Conservation (phyloP, 2,888 invertebrate species). For the Epistrophe eligans region DNA sequence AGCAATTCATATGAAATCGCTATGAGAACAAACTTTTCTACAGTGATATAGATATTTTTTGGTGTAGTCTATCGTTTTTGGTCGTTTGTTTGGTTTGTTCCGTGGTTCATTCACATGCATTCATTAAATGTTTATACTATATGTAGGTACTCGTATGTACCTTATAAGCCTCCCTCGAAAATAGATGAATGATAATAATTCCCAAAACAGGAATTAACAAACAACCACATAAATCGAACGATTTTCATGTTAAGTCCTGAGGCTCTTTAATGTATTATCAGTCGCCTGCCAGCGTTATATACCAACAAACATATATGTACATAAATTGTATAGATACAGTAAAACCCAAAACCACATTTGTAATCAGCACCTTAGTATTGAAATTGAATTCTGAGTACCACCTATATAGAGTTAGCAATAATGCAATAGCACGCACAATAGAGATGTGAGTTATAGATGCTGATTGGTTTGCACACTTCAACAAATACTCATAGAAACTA, state of each 20-base stretch:
- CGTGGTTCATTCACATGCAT: neutral
- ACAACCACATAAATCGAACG: conserved; percentile 54
- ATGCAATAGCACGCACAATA: conserved; percentile 30
- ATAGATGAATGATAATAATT: conserved; percentile 50
- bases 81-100: conserved; percentile 14
- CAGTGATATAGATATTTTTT: neutral
- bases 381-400: conserved; percentile 57
- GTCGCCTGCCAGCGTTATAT: conserved; percentile 11
- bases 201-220: conserved; percentile 48
- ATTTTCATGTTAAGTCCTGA: conserved; percentile 34
- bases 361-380: conserved; percentile 54
- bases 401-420: neutral
- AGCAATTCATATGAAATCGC: neutral
- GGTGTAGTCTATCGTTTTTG: conserved; percentile 8
- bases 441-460: conserved; percentile 30
- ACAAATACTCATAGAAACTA: conserved; percentile 35
- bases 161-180: neutral
- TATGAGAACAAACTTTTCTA: neutral
- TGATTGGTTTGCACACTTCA: conserved; percentile 54
- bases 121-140: conserved; percentile 13
- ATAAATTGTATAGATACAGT: too few species aligned
- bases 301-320: neutral
- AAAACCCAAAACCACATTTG: conserved; percentile 56
- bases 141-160: too few species aligned
- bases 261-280: conserved; percentile 41